A percentile compares a stretch with the other conserved stretches of the same genome.
These are phyloP conservation scores for Bergia sp. DNA, from an alignment of 92 coral and sea anemone species.

Conservation along the genomic window DNA sequence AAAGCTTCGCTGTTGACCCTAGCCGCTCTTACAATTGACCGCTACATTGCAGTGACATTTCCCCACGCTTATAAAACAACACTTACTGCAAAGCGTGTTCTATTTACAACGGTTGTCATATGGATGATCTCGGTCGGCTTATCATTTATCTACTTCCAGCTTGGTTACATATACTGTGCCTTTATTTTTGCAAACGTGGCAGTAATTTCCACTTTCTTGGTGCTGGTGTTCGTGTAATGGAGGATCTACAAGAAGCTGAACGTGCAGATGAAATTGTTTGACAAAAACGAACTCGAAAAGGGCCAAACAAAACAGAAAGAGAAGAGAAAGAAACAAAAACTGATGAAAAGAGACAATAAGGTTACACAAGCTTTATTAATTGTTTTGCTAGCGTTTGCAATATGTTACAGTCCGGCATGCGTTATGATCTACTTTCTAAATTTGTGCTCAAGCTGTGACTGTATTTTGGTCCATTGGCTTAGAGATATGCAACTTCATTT, in stretches of 20 bases:
- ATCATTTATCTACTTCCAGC: conserved; percentile 54
- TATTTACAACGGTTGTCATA: conserved; percentile 57
- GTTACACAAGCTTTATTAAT: no score
- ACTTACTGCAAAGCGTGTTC: conserved; percentile 66
- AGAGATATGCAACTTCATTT: conserved; percentile 76
- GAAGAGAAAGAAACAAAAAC: neutral
- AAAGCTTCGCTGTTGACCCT: conserved; percentile 52
- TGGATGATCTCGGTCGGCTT: conserved; percentile 70
- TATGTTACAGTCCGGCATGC: conserved; percentile 59
- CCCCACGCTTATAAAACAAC: conserved; percentile 66
- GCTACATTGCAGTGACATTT: conserved; percentile 74
- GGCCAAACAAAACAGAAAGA: neutral
- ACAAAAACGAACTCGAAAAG: neutral
- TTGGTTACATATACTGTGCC: conserved; percentile 49
- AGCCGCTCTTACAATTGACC: conserved; percentile 76
- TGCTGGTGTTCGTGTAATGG: conserved; percentile 71
- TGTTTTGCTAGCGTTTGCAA: no score
- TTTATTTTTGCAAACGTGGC: conserved; percentile 82
- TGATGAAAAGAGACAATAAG: neutral
- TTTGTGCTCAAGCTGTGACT: conserved; percentile 70
- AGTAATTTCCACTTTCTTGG: conserved; percentile 72
- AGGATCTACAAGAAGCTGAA: conserved; percentile 64
- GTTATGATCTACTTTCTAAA: conserved; percentile 69
- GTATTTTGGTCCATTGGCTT: conserved; percentile 73
- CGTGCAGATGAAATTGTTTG: conserved; percentile 38